A percentile compares a stretch with the other conserved stretches of the same genome.
phyloP scores from a whole-genome alignment of 2,888 invertebrate species.

The Schrankia costaestrigalis region DNA sequence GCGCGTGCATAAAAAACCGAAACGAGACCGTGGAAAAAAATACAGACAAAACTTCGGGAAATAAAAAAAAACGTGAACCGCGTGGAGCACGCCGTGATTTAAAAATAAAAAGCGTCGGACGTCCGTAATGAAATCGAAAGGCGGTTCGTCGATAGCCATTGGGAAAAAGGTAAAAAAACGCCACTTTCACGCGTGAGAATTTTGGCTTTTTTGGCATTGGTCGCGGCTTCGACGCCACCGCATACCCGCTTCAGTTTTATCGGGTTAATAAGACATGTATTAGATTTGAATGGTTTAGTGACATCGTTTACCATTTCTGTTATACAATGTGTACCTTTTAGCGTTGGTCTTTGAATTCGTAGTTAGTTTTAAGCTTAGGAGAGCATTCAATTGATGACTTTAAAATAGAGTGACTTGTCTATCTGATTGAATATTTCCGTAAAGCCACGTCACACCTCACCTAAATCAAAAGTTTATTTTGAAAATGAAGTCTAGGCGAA shows the following conservation, averaged over 20 bases:
- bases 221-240: constrained; percentile 39
- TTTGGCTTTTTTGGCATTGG: constrained; percentile 67
- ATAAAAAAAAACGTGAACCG: constrained; percentile 60
- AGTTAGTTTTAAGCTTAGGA: no score
- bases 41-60: constrained; percentile 63
- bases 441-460: no score
- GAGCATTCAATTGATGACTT: no score
- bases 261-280: constrained; percentile 45
- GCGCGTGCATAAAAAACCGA: constrained; percentile 70
- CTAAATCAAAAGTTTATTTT: no score
- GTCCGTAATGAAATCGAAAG: constrained; percentile 81
- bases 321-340: not conserved
- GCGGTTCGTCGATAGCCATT: constrained; percentile 78
- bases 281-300: not conserved
- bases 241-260: constrained; percentile 38
- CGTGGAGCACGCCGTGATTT: constrained; percentile 74
- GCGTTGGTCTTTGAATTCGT: not conserved
- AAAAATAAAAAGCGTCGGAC: constrained; percentile 77
- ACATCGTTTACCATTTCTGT: no score
- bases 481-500: no score
- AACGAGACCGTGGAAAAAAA: constrained; percentile 67
- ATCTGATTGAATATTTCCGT: no score
- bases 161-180: constrained; percentile 75
- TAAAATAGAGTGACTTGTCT: no score
- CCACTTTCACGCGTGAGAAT: constrained; percentile 79